Evolutionary conservation across 1,140 invertebrate genomes (phyloP).

Genomic region (Trinorchestia longiramus): DNA sequence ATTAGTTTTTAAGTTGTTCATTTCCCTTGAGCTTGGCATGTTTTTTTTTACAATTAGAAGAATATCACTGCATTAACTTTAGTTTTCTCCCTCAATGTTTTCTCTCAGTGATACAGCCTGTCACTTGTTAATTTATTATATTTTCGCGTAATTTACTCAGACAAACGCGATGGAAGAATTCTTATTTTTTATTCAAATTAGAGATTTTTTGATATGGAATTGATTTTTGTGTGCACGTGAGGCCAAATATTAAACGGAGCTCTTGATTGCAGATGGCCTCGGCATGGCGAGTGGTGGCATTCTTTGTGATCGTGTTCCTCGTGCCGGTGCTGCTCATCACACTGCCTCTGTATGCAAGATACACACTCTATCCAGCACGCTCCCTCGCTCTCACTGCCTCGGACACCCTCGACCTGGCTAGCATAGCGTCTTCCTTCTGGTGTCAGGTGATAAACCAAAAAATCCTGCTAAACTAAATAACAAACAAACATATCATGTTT

Average conservation of each 20-base stretch:
- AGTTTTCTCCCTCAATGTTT: neutral
- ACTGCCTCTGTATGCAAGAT: constrained; percentile 65
- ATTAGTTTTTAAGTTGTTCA: neutral
- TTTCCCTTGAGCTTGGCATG: neutral
- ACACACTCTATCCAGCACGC: constrained; percentile 64
- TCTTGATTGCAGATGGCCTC: constrained; percentile 64
- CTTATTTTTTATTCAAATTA: neutral
- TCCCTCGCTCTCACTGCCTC: constrained; percentile 60
- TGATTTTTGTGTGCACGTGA: neutral
- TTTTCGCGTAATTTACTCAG: neutral
- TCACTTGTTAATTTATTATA: neutral
- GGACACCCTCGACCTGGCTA: constrained; percentile 61
- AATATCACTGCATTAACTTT: neutral
- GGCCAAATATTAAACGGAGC: neutral
- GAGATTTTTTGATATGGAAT: neutral
- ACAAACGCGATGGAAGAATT: neutral
- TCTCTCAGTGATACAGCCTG: neutral
- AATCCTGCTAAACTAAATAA: too few relatives aligned
- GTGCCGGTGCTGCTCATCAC: constrained; percentile 64
- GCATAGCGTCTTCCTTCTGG: constrained; percentile 64
- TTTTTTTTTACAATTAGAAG: neutral
- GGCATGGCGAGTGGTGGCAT: constrained; percentile 65
- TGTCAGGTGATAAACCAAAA: constrained; percentile 58
- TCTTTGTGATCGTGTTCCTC: constrained; percentile 66
- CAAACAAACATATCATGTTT: too few relatives aligned